phyloP scores from a whole-genome alignment of 2,888 invertebrate species.

The Agonopterix heracliana region DNA sequence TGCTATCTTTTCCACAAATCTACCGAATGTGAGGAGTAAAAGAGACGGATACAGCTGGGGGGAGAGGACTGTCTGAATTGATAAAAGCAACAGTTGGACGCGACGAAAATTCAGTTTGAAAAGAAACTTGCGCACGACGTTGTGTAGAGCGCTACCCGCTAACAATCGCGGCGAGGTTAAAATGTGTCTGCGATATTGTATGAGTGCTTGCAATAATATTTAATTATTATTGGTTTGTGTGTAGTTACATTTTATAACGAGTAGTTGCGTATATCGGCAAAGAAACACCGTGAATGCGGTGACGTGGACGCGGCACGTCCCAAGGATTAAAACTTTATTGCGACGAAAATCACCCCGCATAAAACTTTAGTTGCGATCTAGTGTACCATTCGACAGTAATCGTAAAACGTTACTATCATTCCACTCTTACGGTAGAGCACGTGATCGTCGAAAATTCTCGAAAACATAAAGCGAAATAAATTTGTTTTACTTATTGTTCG shows the following conservation, averaged over 20 bases:
- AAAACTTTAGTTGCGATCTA: slow-evolving; percentile 54
- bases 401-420: slow-evolving; percentile 45
- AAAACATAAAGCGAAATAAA: slow-evolving; percentile 40
- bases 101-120: slow-evolving; percentile 66
- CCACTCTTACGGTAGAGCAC: slow-evolving; percentile 40
- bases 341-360: slow-evolving; percentile 55
- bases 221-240: slow-evolving; percentile 32
- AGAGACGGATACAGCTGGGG: slow-evolving; percentile 44
- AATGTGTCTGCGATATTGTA: slow-evolving; percentile 61
- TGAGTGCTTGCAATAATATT: slow-evolving; percentile 48
- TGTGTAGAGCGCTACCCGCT: slow-evolving; percentile 32
- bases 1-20: slow-evolving; percentile 44
- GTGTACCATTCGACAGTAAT: slow-evolving; percentile 39
- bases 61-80: slow-evolving; percentile 61
- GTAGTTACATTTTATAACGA: slow-evolving; percentile 15
- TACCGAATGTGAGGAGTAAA: slow-evolving; percentile 33
- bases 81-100: slow-evolving; percentile 72
- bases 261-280: slow-evolving; percentile 30
- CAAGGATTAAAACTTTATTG: slow-evolving; percentile 63
- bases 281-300: slow-evolving; percentile 41
- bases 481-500: slow-evolving; percentile 34
- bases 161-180: slow-evolving; percentile 51
- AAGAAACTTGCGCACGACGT: slow-evolving; percentile 46
- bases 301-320: slow-evolving; percentile 64
- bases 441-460: slow-evolving; percentile 67